Conservation (phyloP, 2,888 invertebrate species). For the Hypsopygia costalis region DNA sequence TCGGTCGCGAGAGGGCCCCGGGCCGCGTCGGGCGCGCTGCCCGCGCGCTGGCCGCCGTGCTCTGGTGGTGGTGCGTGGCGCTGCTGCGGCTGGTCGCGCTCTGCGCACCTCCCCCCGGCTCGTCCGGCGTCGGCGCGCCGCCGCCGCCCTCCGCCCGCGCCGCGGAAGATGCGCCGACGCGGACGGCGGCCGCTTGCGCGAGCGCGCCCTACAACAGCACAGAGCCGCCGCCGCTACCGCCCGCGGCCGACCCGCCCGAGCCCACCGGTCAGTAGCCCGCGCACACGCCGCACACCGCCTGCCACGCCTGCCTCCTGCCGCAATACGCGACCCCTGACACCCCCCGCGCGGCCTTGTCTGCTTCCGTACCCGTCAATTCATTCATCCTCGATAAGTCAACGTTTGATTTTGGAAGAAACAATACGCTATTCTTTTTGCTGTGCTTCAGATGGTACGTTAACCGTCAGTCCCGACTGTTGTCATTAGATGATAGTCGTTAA, state of each 20-base stretch:
- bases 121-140: slow-evolving; percentile 55
- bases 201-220: slow-evolving; percentile 65
- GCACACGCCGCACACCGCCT: slow-evolving; percentile 18
- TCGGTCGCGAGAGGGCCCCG: slow-evolving; percentile 72
- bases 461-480: too few relatives aligned
- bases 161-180: slow-evolving; percentile 67
- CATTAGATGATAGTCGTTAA: too few relatives aligned
- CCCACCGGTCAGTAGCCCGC: slow-evolving; percentile 59
- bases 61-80: slow-evolving; percentile 79
- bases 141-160: slow-evolving; percentile 66
- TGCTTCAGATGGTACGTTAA: too few relatives aligned
- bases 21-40: slow-evolving; percentile 73
- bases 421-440: too few relatives aligned
- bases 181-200: slow-evolving; percentile 66
- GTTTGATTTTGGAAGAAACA: slow-evolving; percentile 13
- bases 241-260: slow-evolving; percentile 47
- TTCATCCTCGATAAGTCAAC: slow-evolving; percentile 16
- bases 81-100: slow-evolving; percentile 77
- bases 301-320: slow-evolving; percentile 8
- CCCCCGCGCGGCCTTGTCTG: slow-evolving; percentile 6
- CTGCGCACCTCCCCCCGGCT: slow-evolving; percentile 73
- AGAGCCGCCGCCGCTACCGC: slow-evolving; percentile 38
- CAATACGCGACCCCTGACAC: slow-evolving; percentile 13
- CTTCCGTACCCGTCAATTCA: slow-evolving; percentile 14
- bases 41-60: slow-evolving; percentile 79